These are phyloP conservation scores for Benthosema pterotum DNA, from an alignment of 2,797 vertebrate genomes.

Conservation along the genomic window DNA sequence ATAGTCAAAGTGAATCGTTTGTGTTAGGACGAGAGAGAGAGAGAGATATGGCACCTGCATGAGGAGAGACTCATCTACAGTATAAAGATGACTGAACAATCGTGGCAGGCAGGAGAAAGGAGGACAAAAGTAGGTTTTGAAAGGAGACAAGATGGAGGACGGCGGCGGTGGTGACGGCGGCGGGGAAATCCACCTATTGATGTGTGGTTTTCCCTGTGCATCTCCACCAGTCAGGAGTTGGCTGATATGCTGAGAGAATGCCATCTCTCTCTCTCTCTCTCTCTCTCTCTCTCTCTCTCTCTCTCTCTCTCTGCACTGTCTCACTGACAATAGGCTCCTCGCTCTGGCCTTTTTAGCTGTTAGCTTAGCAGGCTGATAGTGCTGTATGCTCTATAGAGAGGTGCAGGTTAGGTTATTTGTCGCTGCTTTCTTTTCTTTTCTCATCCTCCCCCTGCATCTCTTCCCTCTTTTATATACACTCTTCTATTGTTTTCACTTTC, in stretches of 20 bases:
- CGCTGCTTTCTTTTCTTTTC: background rate
- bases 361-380: background rate
- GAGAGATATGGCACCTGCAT: background rate
- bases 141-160: background rate
- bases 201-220: background rate
- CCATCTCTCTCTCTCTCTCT: background rate
- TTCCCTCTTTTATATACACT: background rate
- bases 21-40: constrained; percentile 16
- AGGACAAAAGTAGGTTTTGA: constrained; percentile 9
- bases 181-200: background rate
- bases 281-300: too few relatives aligned
- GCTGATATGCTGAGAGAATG: background rate
- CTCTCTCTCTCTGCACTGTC: background rate
- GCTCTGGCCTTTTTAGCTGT: background rate
- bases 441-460: background rate
- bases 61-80: background rate
- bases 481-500: background rate
- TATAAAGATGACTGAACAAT: constrained; percentile 2
- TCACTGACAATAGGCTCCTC: background rate
- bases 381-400: background rate
- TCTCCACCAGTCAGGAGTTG: background rate
- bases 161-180: background rate
- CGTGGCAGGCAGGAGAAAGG: background rate
- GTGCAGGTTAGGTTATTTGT: background rate
- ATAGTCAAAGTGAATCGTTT: too few relatives aligned